Percentiles rank a stretch among this genome's conserved stretches.
These are phyloP conservation scores for Pachypanchax playfairii DNA, from an alignment of 2,113 vertebrate species.

Conservation along the genomic window DNA sequence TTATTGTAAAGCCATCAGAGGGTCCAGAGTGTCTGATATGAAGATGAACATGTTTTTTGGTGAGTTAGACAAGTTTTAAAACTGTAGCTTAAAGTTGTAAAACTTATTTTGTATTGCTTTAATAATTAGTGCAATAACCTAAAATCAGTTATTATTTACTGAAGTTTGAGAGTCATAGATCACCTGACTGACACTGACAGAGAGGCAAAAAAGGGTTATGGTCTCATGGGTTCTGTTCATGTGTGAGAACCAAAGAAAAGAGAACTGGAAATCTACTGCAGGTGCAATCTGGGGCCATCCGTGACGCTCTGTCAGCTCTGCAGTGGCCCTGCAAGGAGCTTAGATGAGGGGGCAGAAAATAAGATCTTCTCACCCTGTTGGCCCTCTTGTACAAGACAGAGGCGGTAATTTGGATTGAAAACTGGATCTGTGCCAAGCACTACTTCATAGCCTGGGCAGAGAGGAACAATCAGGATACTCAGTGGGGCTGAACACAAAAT, in stretches of 20 bases:
- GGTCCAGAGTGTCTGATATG: no score
- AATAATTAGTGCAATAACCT: no score
- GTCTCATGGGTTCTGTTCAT: slow-evolving; percentile 28
- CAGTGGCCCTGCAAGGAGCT: slow-evolving; percentile 55
- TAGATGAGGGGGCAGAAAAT: slow-evolving; percentile 39
- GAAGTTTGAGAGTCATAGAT: slow-evolving; percentile 3
- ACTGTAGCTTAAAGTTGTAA: no score
- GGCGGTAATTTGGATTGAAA: slow-evolving; percentile 73
- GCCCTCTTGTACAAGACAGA: slow-evolving; percentile 61
- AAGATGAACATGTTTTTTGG: no score
- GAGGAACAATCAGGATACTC: slow-evolving; percentile 38
- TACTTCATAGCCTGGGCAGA: slow-evolving; percentile 35
- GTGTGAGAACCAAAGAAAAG: slow-evolving; percentile 32
- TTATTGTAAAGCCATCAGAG: no score
- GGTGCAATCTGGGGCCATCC: slow-evolving; percentile 75
- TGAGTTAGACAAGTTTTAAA: no score
- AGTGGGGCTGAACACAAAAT: slow-evolving; percentile 61
- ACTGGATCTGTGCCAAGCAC: slow-evolving; percentile 63
- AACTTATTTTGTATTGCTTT: no score
- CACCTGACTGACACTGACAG: slow-evolving; percentile 35
- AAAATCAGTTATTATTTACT: not conserved
- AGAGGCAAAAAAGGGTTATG: slow-evolving; percentile 24
- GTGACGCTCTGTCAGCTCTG: slow-evolving; percentile 71
- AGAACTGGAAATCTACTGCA: slow-evolving; percentile 55
- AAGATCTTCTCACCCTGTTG: slow-evolving; percentile 64